These are phyloP conservation scores for Torymus auratus DNA, from an alignment of 2,888 invertebrate genomes.

Conservation along the genomic window DNA sequence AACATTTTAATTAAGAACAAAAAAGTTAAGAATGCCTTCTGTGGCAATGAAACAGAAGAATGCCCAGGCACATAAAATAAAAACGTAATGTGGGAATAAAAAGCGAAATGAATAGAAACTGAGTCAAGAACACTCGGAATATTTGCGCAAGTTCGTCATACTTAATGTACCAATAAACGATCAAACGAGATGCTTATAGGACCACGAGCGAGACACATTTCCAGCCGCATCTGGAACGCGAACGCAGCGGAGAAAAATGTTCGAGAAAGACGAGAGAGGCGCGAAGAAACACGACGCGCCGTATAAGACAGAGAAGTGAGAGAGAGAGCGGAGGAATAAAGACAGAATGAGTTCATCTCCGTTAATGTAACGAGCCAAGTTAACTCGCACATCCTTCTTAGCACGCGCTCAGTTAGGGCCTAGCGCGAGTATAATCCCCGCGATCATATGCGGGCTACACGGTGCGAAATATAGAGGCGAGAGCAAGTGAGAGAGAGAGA, in stretches of 20 bases:
- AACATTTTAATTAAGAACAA: too few relatives aligned
- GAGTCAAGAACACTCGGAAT: constrained; percentile 31
- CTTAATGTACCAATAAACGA: constrained; percentile 24
- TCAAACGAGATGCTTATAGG: constrained; percentile 18
- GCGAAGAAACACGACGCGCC: constrained; percentile 5
- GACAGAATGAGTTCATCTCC: constrained; percentile 73
- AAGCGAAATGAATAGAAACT: constrained; percentile 13
- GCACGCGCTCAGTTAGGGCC: constrained; percentile 60
- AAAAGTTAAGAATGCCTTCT: too few relatives aligned
- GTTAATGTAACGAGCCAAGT: constrained; percentile 73
- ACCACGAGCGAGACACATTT: not conserved
- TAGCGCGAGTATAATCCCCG: constrained; percentile 28
- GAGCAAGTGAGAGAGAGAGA: not conserved
- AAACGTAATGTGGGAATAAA: not conserved
- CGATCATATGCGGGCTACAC: constrained; percentile 38
- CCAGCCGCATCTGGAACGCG: too few relatives aligned
- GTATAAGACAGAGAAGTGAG: constrained; percentile 11
- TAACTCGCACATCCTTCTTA: constrained; percentile 76
- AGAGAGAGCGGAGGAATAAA: constrained; percentile 58
- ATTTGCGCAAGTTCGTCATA: constrained; percentile 24
- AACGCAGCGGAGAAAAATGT: not conserved
- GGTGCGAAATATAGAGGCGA: not conserved
- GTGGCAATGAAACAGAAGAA: too few relatives aligned
- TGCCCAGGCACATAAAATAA: too few relatives aligned
- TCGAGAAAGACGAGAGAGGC: constrained; percentile 10